A percentile compares a stretch with the other conserved stretches of the same genome.
Conservation (phyloP, 2,888 invertebrate species). For the Loripinus fragilis region DNA sequence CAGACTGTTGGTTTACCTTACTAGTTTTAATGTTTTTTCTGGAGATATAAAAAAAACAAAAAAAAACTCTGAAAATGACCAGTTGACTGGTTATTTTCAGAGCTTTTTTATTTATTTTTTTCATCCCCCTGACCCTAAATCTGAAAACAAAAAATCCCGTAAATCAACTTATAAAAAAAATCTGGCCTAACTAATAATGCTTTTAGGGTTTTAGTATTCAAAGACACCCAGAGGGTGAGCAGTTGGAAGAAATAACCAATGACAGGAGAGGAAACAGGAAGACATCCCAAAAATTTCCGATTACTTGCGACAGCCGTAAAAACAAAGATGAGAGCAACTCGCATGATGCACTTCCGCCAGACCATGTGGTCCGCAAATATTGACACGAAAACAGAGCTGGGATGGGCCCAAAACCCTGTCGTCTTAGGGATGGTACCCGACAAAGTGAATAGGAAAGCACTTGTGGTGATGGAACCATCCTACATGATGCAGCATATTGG, state of each 20-base stretch:
- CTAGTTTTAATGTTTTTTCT: too few relatives aligned
- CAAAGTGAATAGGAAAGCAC: not conserved
- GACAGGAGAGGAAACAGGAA: not conserved
- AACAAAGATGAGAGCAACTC: not conserved
- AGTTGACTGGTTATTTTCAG: too few relatives aligned
- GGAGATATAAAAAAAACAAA: too few relatives aligned
- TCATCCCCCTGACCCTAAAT: too few relatives aligned
- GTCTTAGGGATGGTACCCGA: constrained; percentile 32
- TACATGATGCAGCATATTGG: not conserved
- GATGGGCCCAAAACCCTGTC: constrained; percentile 45
- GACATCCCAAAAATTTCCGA: too few relatives aligned
- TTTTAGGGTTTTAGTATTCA: too few relatives aligned
- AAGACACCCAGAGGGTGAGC: not conserved
- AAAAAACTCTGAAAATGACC: too few relatives aligned
- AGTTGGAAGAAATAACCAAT: not conserved
- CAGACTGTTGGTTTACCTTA: too few relatives aligned
- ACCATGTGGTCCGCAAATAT: constrained; percentile 13
- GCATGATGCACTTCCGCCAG: not conserved
- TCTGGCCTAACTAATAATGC: too few relatives aligned
- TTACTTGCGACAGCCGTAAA: not conserved
- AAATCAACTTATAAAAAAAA: too few relatives aligned
- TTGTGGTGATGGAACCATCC: not conserved
- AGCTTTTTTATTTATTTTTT: too few relatives aligned
- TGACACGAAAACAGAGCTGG: constrained; percentile 13
- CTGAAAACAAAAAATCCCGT: too few relatives aligned